Conservation (phyloP, 2,113 vertebrate genomes). For the Rhegmatorhina hoffmannsi region DNA sequence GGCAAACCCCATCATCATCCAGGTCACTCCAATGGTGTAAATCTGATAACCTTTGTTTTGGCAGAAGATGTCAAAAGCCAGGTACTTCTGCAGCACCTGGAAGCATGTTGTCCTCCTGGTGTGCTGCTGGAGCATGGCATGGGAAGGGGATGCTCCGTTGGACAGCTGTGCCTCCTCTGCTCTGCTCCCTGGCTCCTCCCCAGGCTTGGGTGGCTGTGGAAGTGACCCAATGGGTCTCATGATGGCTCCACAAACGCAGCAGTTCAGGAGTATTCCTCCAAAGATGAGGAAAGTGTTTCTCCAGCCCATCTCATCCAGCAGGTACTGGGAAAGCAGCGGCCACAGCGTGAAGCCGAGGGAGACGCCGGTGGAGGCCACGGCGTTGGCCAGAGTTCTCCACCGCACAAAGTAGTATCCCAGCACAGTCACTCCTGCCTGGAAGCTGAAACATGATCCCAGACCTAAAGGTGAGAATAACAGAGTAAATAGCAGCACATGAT, state of each 20-base stretch:
- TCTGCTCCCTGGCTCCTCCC: background rate
- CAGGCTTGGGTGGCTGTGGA: background rate
- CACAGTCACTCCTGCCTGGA: conserved; percentile 87
- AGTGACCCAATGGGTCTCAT: conserved; percentile 83
- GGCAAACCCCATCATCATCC: conserved; percentile 88
- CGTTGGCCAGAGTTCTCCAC: conserved; percentile 83
- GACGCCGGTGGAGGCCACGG: conserved; percentile 85
- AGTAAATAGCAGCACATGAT: background rate
- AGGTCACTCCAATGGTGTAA: conserved; percentile 81
- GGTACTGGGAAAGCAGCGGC: conserved; percentile 84
- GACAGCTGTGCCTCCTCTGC: conserved; percentile 7
- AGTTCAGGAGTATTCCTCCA: conserved; percentile 87
- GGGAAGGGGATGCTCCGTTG: background rate
- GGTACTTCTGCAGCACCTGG: conserved; percentile 72
- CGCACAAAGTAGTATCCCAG: conserved; percentile 89
- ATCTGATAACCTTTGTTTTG: conserved; percentile 81
- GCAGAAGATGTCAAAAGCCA: conserved; percentile 90
- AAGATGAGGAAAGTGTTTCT: conserved; percentile 90
- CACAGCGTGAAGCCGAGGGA: conserved; percentile 86
- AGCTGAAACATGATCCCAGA: conserved; percentile 91
- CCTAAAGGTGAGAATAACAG: conserved; percentile 71
- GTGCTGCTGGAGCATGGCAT: background rate
- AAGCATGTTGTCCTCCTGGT: conserved; percentile 14
- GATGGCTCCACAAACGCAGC: conserved; percentile 89
- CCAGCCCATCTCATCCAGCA: conserved; percentile 88